Base-by-base conservation (phyloP, 2,888 invertebrate genomes). In the Dolichomitus sp. region DNA sequence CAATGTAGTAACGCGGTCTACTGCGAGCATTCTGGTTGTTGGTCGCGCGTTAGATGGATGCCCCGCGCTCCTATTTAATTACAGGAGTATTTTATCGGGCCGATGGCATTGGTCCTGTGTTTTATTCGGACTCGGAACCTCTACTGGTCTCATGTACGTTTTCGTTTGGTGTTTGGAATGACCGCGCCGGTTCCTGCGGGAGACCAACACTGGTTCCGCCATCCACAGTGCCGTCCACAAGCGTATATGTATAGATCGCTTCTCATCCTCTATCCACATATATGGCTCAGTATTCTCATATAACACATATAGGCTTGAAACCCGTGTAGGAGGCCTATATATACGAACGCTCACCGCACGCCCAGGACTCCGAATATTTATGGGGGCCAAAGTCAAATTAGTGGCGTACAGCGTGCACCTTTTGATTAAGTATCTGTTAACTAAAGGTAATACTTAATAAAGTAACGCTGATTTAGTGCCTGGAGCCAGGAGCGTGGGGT, bases 401-500 rank as follows among this genome's bases (percentile, higher is more conserved):
- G 93, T 93, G 93, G 93, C 93, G 93, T 92, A 93, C 92, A 91
- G 93, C 92, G 93, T 92, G 92, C 92, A 93, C 92, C 92, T 93
- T 93, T 93, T 93, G 93, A 93, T 93, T 93, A 93, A 93, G 93
- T 93, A 93, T 93, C 93, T 93, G 93, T 93, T 93, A 93, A 93
- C 93, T 92, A 92, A 93, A 93, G 93, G 93, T 93, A 93, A 93
- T 93, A 93, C 93, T 93, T 93, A 93, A 93, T 93, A 93, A 93
- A 93, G 93, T 93, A 93, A 93, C 93, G 92, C 92, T 93, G 93
- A 93, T 93, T 93, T 93, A 93, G 92, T 92, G 90, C 86, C 85
- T 83, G 84, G 61, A 75, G 81, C 80, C 74, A 63, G 74, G 59
- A 52, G 69, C 84, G 72, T 79, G 82, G 78, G 73, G 65, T 80